Percentiles rank a stretch among this genome's conserved stretches.
Evolutionary conservation across 2,888 invertebrate species (phyloP).

Genomic region (Mimas tiliae): DNA sequence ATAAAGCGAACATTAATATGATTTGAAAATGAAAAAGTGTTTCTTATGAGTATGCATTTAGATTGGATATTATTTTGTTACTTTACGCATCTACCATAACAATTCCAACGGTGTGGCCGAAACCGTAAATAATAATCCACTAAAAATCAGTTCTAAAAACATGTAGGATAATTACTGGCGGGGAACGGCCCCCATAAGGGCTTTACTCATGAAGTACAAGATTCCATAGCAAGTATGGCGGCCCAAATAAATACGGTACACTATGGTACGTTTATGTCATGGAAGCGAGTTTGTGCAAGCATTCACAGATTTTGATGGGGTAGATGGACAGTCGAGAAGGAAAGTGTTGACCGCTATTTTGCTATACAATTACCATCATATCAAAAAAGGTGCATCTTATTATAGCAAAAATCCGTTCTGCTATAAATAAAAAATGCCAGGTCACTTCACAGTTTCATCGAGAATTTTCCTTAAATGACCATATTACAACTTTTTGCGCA

Average conservation of each 20-base stretch:
- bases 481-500: background rate
- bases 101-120: slow-evolving; percentile 51
- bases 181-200: slow-evolving; percentile 75
- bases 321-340: slow-evolving; percentile 63
- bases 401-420: background rate
- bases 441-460: background rate
- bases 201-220: slow-evolving; percentile 61
- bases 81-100: slow-evolving; percentile 23
- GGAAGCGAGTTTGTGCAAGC: slow-evolving; percentile 85
- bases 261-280: slow-evolving; percentile 80
- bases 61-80: slow-evolving; percentile 3
- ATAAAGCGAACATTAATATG: background rate
- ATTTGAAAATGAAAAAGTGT: background rate
- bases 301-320: slow-evolving; percentile 84
- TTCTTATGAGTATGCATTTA: background rate
- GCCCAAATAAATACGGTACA: slow-evolving; percentile 68
- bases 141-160: slow-evolving; percentile 82
- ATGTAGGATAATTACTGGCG: slow-evolving; percentile 81
- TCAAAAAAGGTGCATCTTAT: background rate
- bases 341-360: slow-evolving; percentile 34
- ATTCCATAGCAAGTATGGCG: slow-evolving; percentile 46
- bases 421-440: background rate
- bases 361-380: background rate
- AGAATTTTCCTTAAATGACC: background rate
- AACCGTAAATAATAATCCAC: slow-evolving; percentile 81